Evolutionary conservation across 1,140 invertebrate genomes (phyloP).

Genomic region (Drosophila ficusphila): DNA sequence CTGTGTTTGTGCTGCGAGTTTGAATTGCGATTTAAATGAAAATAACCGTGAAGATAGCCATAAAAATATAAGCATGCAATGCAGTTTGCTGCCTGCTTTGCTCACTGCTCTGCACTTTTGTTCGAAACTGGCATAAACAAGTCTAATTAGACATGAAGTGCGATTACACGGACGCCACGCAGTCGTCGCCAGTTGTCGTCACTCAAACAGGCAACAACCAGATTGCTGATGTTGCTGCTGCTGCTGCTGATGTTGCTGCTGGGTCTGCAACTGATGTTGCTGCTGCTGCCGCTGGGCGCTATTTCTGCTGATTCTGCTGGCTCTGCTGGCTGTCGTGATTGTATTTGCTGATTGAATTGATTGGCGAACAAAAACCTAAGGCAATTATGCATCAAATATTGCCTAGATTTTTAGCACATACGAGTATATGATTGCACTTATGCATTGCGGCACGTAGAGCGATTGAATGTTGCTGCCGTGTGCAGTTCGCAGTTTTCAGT

Average conservation of each 20-base stretch:
- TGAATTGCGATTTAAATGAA: slow-evolving; percentile 81
- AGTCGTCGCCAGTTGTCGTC: slow-evolving; percentile 57
- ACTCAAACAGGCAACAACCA: slow-evolving; percentile 59
- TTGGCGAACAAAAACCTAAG: slow-evolving; percentile 59
- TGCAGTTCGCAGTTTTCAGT: slow-evolving; percentile 3
- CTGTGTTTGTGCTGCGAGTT: slow-evolving; percentile 38
- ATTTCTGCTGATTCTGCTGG: not conserved
- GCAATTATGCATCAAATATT: slow-evolving; percentile 80
- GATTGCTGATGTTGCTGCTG: slow-evolving; percentile 23
- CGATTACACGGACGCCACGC: slow-evolving; percentile 78
- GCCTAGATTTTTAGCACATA: slow-evolving; percentile 67
- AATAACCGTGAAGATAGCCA: slow-evolving; percentile 80
- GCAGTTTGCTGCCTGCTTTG: slow-evolving; percentile 27
- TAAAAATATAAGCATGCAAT: slow-evolving; percentile 52
- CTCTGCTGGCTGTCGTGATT: slow-evolving; percentile 49
- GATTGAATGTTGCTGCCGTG: not conserved
- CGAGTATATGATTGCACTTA: slow-evolving; percentile 49
- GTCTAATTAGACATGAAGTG: slow-evolving; percentile 82
- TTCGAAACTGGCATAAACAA: slow-evolving; percentile 82
- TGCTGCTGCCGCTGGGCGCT: slow-evolving; percentile 3
- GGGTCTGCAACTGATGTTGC: not conserved
- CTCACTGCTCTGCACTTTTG: not conserved
- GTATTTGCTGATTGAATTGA: slow-evolving; percentile 71
- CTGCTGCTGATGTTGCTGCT: slow-evolving; percentile 2
- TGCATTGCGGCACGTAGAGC: slow-evolving; percentile 63